Percentiles rank a stretch among this genome's conserved stretches.
Evolutionary conservation across 2,113 vertebrate genomes (phyloP).

Genomic region (Murina feae): DNA sequence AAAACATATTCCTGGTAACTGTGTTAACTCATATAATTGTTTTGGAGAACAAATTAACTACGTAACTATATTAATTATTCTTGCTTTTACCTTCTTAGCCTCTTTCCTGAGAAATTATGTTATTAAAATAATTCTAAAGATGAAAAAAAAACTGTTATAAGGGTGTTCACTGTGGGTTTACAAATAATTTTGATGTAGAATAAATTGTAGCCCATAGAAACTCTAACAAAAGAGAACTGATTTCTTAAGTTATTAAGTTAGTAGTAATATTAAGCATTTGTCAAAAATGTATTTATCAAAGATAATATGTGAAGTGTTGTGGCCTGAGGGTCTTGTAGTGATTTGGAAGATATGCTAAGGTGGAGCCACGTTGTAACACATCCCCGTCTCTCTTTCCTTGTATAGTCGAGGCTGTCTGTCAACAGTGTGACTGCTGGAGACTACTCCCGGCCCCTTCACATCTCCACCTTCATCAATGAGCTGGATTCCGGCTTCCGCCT

Average conservation of each 20-base stretch:
- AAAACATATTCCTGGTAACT: background rate
- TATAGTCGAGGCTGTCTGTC: slow-evolving; percentile 92
- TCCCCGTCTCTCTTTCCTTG: background rate
- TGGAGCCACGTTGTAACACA: background rate
- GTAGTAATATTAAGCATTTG: no score
- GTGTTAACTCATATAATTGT: background rate
- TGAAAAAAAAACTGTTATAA: background rate
- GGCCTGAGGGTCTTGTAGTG: background rate
- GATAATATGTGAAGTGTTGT: background rate
- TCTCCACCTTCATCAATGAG: slow-evolving; percentile 97
- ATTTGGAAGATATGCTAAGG: background rate
- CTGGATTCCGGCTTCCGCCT: slow-evolving; percentile 97
- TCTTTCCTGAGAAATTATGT: background rate
- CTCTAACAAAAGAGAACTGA: background rate
- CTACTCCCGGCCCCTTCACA: slow-evolving; percentile 93
- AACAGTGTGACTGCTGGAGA: slow-evolving; percentile 98
- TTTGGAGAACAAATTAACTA: background rate
- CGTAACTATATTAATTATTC: background rate
- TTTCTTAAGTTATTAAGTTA: background rate
- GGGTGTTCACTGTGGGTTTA: background rate
- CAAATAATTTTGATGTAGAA: background rate
- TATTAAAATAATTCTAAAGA: background rate
- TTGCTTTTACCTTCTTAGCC: background rate
- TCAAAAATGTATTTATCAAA: background rate
- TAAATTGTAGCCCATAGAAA: background rate